Evolutionary conservation across 2,888 invertebrate genomes (phyloP).

Genomic region (Athalia circularis): DNA sequence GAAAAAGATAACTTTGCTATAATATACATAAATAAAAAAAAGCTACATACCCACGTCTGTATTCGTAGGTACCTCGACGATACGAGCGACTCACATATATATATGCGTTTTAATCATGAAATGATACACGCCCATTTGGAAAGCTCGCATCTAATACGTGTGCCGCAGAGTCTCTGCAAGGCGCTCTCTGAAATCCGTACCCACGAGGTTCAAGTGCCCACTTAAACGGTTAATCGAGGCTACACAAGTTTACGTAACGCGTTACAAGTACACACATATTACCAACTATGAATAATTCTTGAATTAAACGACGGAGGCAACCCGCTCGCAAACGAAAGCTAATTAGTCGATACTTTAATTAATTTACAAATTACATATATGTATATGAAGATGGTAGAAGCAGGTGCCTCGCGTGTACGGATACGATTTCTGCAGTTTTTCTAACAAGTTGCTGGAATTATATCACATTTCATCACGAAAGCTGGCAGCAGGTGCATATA

Average conservation of each 20-base stretch:
- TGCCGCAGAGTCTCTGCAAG: neutral
- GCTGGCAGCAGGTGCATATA: too few species aligned
- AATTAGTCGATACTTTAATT: slow-evolving; percentile 23
- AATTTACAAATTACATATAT: neutral
- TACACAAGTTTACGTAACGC: neutral
- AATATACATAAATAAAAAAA: neutral
- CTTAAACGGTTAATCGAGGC: neutral
- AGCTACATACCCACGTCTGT: neutral
- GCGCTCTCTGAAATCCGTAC: neutral
- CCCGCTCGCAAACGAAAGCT: slow-evolving; percentile 17
- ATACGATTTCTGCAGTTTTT: too few species aligned
- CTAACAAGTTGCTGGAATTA: too few species aligned
- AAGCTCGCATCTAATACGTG: neutral
- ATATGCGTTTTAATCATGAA: neutral
- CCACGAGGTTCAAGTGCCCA: neutral
- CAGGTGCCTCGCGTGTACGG: neutral
- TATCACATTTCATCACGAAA: too few species aligned
- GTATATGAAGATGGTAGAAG: neutral
- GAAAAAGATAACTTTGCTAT: neutral
- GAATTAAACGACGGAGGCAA: neutral
- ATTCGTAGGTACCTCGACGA: neutral
- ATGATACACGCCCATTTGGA: neutral
- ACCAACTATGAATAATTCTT: neutral
- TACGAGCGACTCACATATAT: neutral
- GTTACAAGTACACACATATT: slow-evolving; percentile 9